phyloP scores from a whole-genome alignment of 2,888 invertebrate genomes.

The Sipha maydis region DNA sequence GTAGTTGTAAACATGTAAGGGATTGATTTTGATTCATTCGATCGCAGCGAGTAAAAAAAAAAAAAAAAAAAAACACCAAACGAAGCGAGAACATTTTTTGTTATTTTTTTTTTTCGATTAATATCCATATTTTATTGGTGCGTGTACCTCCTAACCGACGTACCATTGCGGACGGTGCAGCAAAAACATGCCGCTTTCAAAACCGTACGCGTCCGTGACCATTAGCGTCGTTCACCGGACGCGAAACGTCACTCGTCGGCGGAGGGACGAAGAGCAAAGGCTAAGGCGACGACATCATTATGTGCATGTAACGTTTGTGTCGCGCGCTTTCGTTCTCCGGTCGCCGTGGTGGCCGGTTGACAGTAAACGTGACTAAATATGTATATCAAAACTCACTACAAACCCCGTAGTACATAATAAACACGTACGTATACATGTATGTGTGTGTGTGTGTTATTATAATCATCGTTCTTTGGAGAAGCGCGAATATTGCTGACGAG shows the following conservation, averaged over 20 bases:
- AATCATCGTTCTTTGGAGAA: background rate
- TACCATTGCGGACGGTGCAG: too few species aligned
- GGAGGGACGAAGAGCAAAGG: too few species aligned
- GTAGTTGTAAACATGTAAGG: too few species aligned
- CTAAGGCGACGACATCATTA: background rate
- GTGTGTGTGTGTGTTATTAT: background rate
- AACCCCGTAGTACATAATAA: background rate
- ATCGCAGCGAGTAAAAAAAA: too few species aligned
- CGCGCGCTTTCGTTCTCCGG: background rate
- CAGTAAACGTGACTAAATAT: conserved; percentile 60
- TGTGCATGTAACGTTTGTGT: background rate
- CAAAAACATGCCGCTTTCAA: too few species aligned
- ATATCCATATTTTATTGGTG: too few species aligned
- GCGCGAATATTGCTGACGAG: conserved; percentile 30
- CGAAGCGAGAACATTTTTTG: too few species aligned
- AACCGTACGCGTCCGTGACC: background rate
- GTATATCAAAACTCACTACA: background rate
- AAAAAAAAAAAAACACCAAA: too few species aligned
- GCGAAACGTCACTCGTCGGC: background rate
- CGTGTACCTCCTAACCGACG: too few species aligned
- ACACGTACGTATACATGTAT: background rate
- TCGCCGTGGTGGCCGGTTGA: conserved; percentile 37
- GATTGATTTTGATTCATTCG: too few species aligned
- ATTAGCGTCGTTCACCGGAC: conserved; percentile 8
- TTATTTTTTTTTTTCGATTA: too few species aligned